These are phyloP conservation scores for Apogon hyalosoma DNA, from an alignment of 2,797 vertebrate genomes.

Conservation along the genomic window DNA sequence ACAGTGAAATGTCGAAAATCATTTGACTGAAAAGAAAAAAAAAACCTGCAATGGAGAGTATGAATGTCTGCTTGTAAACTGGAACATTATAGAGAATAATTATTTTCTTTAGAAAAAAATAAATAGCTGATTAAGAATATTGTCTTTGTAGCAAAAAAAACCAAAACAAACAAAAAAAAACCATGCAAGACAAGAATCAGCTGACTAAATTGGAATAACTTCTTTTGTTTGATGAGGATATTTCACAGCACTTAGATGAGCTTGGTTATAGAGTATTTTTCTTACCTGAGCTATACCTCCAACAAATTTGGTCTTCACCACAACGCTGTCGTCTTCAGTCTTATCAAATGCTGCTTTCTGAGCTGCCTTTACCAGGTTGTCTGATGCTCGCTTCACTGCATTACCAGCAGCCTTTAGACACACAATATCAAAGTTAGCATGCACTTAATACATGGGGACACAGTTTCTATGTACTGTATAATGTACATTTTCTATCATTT, in stretches of 20 bases:
- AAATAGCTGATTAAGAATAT: too few relatives aligned
- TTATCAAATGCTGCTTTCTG: conserved; percentile 98
- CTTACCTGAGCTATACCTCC: conserved; percentile 98
- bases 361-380: conserved; percentile 95
- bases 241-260: neutral
- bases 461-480: fast-evolving
- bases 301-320: conserved; percentile 98
- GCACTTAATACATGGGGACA: neutral
- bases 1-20: too few relatives aligned
- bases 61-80: too few relatives aligned
- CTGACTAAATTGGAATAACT: conserved; percentile 11
- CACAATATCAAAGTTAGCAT: conserved; percentile 23
- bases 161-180: too few relatives aligned
- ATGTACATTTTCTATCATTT: neutral
- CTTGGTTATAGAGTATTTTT: conserved; percentile 14
- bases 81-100: too few relatives aligned
- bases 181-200: too few relatives aligned
- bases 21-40: too few relatives aligned
- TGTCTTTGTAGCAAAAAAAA: too few relatives aligned
- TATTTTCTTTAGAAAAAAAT: too few relatives aligned
- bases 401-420: conserved; percentile 91
- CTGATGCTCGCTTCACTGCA: conserved; percentile 97
- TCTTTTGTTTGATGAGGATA: neutral
- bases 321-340: conserved; percentile 92
- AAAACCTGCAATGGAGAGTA: too few relatives aligned